Conservation (phyloP, 2,888 invertebrate species). For the Merodon equestris region DNA sequence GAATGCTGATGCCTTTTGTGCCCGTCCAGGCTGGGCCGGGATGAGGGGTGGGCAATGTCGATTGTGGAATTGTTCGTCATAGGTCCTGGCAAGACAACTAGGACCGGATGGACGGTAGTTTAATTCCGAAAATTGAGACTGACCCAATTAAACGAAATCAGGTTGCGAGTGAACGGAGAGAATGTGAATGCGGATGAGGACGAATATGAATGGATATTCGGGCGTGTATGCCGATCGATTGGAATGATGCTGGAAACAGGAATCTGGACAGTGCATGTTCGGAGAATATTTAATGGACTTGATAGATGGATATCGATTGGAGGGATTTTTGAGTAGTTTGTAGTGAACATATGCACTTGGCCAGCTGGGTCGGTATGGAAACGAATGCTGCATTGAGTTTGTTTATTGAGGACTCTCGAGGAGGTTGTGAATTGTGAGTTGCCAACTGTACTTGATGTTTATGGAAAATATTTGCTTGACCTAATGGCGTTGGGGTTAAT, state of each 20-base stretch:
- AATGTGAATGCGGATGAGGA: too few relatives aligned
- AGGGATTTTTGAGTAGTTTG: slow-evolving; percentile 1
- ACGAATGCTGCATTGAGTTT: too few relatives aligned
- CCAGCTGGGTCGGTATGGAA: too few relatives aligned
- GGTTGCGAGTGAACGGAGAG: too few relatives aligned
- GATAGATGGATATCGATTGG: slow-evolving; percentile 28
- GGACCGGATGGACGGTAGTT: slow-evolving; percentile 17
- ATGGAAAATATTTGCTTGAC: too few relatives aligned
- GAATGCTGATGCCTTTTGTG: slow-evolving; percentile 34
- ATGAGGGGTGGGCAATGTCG: not conserved
- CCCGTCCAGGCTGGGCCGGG: too few relatives aligned
- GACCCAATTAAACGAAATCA: slow-evolving; percentile 53
- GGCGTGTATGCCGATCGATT: slow-evolving; percentile 5
- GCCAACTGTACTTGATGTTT: too few relatives aligned
- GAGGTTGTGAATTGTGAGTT: too few relatives aligned
- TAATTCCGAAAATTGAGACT: slow-evolving; percentile 45
- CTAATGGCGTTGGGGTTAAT: too few relatives aligned
- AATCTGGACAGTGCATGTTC: slow-evolving; percentile 8
- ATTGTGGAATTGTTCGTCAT: slow-evolving; percentile 29
- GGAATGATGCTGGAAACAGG: slow-evolving; percentile 5
- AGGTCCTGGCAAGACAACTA: slow-evolving; percentile 33
- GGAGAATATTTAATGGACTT: slow-evolving; percentile 29
- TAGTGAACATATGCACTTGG: too few relatives aligned
- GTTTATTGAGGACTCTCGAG: too few relatives aligned
- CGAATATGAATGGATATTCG: not conserved